phyloP scores from a whole-genome alignment of 2,888 invertebrate genomes.

The Anoncus sp. region DNA sequence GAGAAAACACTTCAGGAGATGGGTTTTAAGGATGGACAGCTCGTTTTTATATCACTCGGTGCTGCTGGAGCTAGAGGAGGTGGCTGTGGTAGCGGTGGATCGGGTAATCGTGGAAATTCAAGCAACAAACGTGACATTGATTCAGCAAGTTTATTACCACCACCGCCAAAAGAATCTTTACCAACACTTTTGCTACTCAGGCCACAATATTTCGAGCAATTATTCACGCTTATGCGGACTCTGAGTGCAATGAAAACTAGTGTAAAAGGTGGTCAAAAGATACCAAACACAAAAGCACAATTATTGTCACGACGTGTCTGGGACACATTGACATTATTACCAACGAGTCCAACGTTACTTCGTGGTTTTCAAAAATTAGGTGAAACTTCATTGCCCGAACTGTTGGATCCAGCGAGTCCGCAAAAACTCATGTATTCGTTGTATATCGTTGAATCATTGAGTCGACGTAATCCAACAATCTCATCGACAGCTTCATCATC shows the following conservation, averaged over 20 bases:
- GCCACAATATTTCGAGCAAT: conserved; percentile 95
- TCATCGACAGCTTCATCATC: conserved; percentile 61
- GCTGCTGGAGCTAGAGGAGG: conserved; percentile 89
- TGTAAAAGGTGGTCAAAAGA: conserved; percentile 88
- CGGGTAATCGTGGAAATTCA: conserved; percentile 79
- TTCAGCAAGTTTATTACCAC: conserved; percentile 93
- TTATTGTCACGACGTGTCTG: conserved; percentile 94
- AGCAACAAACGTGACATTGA: conserved; percentile 88
- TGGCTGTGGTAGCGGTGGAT: conserved; percentile 83
- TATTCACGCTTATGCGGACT: conserved; percentile 96
- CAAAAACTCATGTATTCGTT: conserved; percentile 98
- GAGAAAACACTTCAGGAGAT: conserved; percentile 95
- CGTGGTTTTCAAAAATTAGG: conserved; percentile 92
- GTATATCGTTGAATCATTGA: conserved; percentile 93
- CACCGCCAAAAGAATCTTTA: conserved; percentile 93
- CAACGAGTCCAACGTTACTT: conserved; percentile 94
- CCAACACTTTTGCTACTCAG: conserved; percentile 94
- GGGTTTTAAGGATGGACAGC: conserved; percentile 97
- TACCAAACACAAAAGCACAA: conserved; percentile 94
- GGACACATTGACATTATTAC: conserved; percentile 96
- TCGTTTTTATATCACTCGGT: conserved; percentile 96
- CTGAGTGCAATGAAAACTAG: conserved; percentile 94
- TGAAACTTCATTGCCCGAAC: conserved; percentile 88
- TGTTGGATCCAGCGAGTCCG: conserved; percentile 94
- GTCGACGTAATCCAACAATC: conserved; percentile 76